phyloP scores from a whole-genome alignment of 2,113 vertebrate genomes.

The Nansenia antarctica region DNA sequence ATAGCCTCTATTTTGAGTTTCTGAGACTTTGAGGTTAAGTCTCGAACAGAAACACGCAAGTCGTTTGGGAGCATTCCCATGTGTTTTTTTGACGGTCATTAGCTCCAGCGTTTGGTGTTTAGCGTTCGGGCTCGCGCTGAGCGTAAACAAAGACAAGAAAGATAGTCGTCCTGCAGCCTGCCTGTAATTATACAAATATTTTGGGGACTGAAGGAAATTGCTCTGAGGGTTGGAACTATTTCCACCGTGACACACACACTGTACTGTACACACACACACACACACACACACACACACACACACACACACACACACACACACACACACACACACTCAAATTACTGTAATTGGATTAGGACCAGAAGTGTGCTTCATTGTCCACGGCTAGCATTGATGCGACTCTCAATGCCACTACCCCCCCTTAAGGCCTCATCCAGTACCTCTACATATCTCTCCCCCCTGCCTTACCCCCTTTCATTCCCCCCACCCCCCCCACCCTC shows the following conservation, averaged over 20 bases:
- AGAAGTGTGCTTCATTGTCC: background rate
- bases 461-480: too few relatives aligned
- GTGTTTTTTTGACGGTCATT: background rate
- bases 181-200: background rate
- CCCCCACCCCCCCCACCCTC: too few relatives aligned
- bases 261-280: too few relatives aligned
- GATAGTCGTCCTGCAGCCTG: background rate
- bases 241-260: background rate
- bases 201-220: background rate
- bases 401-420: too few relatives aligned
- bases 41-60: too few relatives aligned
- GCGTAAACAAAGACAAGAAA: background rate
- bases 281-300: constrained; percentile 4
- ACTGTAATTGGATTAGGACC: background rate
- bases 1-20: too few relatives aligned
- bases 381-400: too few relatives aligned
- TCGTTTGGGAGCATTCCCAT: background rate
- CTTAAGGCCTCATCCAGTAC: too few relatives aligned
- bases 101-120: background rate
- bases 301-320: background rate
- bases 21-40: too few relatives aligned
- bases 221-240: background rate
- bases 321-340: background rate
- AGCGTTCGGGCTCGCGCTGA: background rate
- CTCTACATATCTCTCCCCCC: too few relatives aligned